Evolutionary conservation across 1,140 invertebrate species (phyloP).

Genomic region (Lepidurus apus): DNA sequence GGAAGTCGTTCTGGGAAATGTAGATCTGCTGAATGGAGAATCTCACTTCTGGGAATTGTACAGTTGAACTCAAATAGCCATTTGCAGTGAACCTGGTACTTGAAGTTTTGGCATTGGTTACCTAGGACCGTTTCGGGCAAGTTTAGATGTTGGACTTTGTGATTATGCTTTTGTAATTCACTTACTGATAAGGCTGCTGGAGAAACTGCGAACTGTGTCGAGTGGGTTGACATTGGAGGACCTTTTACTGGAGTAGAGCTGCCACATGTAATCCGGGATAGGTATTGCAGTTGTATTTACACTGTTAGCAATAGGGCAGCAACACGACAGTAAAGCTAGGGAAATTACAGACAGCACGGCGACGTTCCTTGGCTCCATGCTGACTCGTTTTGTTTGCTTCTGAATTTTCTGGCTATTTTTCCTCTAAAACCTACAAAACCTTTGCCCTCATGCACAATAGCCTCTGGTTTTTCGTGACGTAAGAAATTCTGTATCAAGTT

Average conservation of each 20-base stretch:
- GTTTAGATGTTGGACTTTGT: neutral
- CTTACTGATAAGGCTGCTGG: neutral
- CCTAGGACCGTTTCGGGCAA: neutral
- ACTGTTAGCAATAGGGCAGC: neutral
- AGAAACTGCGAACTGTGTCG: neutral
- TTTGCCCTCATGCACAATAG: too few relatives aligned
- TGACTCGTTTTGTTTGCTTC: neutral
- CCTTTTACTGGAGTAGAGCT: neutral
- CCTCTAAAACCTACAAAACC: neutral
- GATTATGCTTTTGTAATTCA: neutral
- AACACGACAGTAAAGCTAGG: neutral
- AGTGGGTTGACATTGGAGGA: neutral
- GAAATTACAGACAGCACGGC: constrained; percentile 12
- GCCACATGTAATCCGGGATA: constrained; percentile 1
- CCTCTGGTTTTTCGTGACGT: neutral
- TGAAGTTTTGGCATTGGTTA: neutral
- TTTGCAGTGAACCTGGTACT: neutral
- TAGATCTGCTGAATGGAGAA: neutral
- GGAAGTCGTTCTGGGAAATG: neutral
- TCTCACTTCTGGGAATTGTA: neutral
- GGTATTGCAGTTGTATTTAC: neutral
- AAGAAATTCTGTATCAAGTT: neutral
- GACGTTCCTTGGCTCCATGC: constrained; percentile 7
- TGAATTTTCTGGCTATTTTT: neutral
- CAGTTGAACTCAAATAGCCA: neutral